phyloP scores from a whole-genome alignment of 2,113 vertebrate species.

The Atherinomorus stipes region DNA sequence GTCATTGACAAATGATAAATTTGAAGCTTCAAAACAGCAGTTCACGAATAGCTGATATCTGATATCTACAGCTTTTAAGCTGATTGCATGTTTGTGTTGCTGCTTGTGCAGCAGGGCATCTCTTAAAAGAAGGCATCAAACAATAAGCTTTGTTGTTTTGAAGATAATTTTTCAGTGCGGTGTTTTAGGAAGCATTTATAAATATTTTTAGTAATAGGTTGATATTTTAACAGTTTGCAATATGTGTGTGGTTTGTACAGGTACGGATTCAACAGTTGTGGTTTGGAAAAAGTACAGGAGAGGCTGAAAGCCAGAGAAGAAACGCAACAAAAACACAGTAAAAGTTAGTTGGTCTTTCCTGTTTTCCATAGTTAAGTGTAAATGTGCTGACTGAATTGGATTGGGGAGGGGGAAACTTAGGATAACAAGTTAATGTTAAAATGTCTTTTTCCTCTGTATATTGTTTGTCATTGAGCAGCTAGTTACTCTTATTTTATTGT shows the following conservation, averaged over 20 bases:
- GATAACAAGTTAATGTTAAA: not conserved
- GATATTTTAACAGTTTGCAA: not conserved
- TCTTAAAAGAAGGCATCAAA: not conserved
- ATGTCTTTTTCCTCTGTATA: not conserved
- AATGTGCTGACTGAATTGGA: not conserved
- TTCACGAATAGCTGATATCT: too few species aligned
- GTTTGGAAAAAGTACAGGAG: conserved; percentile 81
- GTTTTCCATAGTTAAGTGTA: not conserved
- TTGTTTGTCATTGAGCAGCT: not conserved
- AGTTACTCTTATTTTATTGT: not conserved
- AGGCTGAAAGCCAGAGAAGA: conserved; percentile 85
- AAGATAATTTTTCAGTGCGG: not conserved
- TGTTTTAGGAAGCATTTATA: not conserved
- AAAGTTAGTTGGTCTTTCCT: conserved; percentile 77
- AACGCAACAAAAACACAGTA: conserved; percentile 82
- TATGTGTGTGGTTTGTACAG: conserved; percentile 70
- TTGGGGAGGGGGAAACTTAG: too few species aligned
- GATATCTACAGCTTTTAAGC: not conserved
- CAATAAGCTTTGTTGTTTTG: not conserved
- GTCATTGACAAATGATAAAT: too few species aligned
- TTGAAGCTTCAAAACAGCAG: too few species aligned
- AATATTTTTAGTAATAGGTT: not conserved
- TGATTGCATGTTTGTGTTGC: not conserved
- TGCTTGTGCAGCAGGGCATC: not conserved
- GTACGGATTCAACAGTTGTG: conserved; percentile 97